phyloP scores from a whole-genome alignment of 30 jellyfish, hydroid and myxozoan species.

The Morbakka virulenta region DNA sequence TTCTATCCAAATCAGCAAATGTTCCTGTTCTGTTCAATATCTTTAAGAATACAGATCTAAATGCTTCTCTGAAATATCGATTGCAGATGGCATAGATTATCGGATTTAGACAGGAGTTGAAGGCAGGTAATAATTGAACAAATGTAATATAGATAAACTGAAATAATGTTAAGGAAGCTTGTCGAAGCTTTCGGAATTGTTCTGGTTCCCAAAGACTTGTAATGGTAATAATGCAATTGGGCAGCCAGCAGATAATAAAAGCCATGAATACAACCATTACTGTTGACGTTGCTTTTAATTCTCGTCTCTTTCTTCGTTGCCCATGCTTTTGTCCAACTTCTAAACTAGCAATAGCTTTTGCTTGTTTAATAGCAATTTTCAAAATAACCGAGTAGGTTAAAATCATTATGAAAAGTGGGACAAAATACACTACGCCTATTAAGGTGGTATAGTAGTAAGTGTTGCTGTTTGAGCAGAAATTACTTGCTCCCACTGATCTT shows the following conservation, averaged over 20 bases:
- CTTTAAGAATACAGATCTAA: background rate
- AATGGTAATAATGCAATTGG: conserved; percentile 1
- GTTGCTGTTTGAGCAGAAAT: background rate
- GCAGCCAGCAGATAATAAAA: conserved; percentile 14
- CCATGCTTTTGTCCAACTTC: background rate
- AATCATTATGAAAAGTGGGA: background rate
- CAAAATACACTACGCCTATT: background rate
- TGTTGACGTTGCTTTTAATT: conserved; percentile 4
- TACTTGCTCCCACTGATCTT: background rate
- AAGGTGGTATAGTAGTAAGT: background rate
- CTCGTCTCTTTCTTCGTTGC: background rate
- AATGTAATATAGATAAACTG: conserved; percentile 1
- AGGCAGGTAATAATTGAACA: conserved; percentile 10
- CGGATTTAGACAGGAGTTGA: conserved; percentile 2
- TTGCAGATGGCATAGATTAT: conserved; percentile 13
- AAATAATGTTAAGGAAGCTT: background rate
- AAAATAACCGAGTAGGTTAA: background rate
- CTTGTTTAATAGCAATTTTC: background rate
- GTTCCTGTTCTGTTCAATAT: background rate
- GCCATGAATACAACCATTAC: conserved; percentile 4
- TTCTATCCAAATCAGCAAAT: background rate
- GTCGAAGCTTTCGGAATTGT: background rate
- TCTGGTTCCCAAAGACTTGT: background rate
- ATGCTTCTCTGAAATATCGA: conserved; percentile 6
- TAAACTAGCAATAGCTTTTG: background rate